phyloP scores from a whole-genome alignment of 2,797 vertebrate genomes.

The Apodemus agrarius region DNA sequence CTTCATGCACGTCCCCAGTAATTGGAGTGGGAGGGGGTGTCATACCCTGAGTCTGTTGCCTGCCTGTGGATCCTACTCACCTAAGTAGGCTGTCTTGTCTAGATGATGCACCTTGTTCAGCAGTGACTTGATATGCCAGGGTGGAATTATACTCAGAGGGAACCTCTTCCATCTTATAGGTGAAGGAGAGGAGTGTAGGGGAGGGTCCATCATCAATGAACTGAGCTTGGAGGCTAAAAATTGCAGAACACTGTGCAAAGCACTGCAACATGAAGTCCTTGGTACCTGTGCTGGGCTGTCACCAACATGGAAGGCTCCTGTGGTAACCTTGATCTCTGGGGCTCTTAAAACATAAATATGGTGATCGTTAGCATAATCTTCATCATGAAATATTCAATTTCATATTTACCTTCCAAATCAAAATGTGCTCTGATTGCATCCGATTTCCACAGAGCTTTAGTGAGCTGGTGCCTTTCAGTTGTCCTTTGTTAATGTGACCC shows the following conservation, averaged over 20 bases:
- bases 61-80: too few relatives aligned
- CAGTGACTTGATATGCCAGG: too few relatives aligned
- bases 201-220: background rate
- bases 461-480: background rate
- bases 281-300: background rate
- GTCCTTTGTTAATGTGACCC: background rate
- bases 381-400: background rate
- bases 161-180: background rate
- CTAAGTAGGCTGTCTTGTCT: too few relatives aligned
- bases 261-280: background rate
- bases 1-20: too few relatives aligned
- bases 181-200: background rate
- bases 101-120: too few relatives aligned
- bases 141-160: too few relatives aligned
- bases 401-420: background rate
- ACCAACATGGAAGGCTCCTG: background rate
- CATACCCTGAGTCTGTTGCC: too few relatives aligned
- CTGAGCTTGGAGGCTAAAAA: fast-evolving
- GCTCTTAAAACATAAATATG: slow-evolving; percentile 11
- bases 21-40: too few relatives aligned
- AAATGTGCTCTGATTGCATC: background rate
- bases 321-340: background rate
- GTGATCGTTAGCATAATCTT: background rate
- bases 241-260: background rate
- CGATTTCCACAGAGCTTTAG: background rate